Evolutionary conservation across 2,888 invertebrate species (phyloP), one percentile per base, ranked within the genome.

Genomic region (Piscicola geometra): DNA sequence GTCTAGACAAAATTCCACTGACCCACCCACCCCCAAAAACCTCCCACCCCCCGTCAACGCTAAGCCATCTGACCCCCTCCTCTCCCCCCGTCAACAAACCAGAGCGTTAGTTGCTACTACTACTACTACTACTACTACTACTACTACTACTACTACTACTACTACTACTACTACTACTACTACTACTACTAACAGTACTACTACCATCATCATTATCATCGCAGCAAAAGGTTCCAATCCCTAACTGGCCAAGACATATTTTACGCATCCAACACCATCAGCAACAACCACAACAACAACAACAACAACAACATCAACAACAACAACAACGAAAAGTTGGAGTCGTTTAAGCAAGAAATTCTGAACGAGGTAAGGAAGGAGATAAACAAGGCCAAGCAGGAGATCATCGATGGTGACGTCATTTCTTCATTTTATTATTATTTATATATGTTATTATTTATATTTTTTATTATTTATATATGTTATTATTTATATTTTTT

Each of bases 221-320:
- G n/a, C 73, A 73, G 73, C 21, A 73, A 73, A 73, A 56, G 73
- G 25, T 73, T 64, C 28, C 73, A 73, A 35, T 73, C 73, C 21
- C 41, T 73, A 33, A 73, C 73, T 12, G 73, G 64, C 30, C 60
- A 50, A 18, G 73, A 73, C 33, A 5, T 73, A 18, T 73, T 64
- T n/a, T 33, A 35, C 25, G 25, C 73, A 2, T 64, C 73, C 3
- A 1, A 25, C 5, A 1, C 32, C 1, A 1, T 41, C 30, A 0
- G 15, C 5, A 1, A 15, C 0, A n/a, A 28, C n/a, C 18, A 52
- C n/a, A 30, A 18, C 52, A 47, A 33, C 32, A 30, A 32, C 12
- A 68, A 30, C 12, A 36, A 33, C 1, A 52, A 21, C 18, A 30
- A 30, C 2, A 52, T 15, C 12, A 71, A 1, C 30, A 50, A 71